Percentiles rank a stretch among this genome's conserved stretches.
These are phyloP conservation scores for Chrysoperla carnea DNA, from an alignment of 1,140 invertebrate genomes.

Conservation along the genomic window DNA sequence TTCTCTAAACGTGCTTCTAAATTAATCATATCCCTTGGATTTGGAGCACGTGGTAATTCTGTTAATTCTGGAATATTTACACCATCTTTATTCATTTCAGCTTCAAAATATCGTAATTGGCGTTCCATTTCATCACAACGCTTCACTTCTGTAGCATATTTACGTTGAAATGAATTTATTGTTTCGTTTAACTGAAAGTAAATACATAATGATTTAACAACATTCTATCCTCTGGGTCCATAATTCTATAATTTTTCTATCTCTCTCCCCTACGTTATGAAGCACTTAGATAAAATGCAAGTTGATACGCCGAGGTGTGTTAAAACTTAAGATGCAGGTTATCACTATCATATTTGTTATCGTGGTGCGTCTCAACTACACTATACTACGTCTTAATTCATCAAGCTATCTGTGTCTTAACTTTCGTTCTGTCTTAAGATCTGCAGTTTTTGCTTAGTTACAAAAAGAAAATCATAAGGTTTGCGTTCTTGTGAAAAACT, in stretches of 20 bases:
- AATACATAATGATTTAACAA: neutral
- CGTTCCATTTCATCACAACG: conserved; percentile 52
- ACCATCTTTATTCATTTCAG: conserved; percentile 48
- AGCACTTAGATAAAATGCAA: too few species aligned
- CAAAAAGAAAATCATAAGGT: too few species aligned
- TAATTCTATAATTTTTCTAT: neutral
- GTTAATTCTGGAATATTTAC: neutral
- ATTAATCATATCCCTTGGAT: neutral
- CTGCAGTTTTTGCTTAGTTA: too few species aligned
- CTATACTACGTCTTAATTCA: too few species aligned
- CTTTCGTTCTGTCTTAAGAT: too few species aligned
- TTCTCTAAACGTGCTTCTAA: neutral
- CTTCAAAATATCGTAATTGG: conserved; percentile 48
- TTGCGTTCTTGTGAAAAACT: too few species aligned
- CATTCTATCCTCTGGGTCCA: neutral
- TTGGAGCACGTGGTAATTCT: neutral
- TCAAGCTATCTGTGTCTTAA: too few species aligned
- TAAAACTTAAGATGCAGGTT: too few species aligned
- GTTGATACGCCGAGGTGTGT: too few species aligned
- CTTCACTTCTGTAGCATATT: conserved; percentile 46
- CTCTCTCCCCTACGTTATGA: neutral
- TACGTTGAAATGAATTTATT: conserved; percentile 47
- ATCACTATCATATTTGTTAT: too few species aligned
- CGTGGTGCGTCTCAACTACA: too few species aligned
- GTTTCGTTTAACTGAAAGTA: conserved; percentile 35